Evolutionary conservation across 2,888 invertebrate species (phyloP).

Genomic region (Orchestes rusci): DNA sequence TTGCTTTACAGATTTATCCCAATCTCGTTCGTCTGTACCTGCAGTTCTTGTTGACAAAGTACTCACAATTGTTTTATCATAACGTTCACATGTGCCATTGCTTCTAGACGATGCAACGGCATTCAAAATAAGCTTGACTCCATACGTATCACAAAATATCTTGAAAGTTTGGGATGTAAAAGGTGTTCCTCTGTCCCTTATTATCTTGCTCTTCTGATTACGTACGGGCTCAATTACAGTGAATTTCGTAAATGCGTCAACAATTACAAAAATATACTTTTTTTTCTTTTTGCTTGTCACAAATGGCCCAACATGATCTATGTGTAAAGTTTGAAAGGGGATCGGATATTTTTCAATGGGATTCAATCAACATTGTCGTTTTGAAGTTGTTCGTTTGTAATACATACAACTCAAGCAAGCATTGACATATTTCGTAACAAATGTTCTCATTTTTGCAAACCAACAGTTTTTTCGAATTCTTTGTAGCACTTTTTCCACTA

Average conservation of each 20-base stretch:
- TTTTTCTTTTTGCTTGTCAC: conserved; percentile 12
- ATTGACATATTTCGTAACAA: not conserved
- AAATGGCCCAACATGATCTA: conserved; percentile 16
- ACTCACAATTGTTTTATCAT: conserved; percentile 9
- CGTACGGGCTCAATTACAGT: conserved; percentile 9
- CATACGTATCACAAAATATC: conserved; percentile 10
- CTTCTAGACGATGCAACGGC: conserved; percentile 4
- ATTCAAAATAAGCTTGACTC: conserved; percentile 20
- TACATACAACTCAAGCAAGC: conserved; percentile 10
- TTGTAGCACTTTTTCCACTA: not conserved
- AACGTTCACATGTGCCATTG: conserved; percentile 21
- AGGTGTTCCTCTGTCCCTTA: conserved; percentile 20
- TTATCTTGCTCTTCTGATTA: conserved; percentile 2
- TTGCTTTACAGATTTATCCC: conserved; percentile 29
- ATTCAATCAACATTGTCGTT: conserved; percentile 9
- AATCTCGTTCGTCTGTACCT: conserved; percentile 19
- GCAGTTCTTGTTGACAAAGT: conserved; percentile 1
- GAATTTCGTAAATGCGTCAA: conserved; percentile 18
- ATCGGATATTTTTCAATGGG: conserved; percentile 14
- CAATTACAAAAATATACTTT: conserved; percentile 15
- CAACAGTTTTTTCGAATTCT: conserved; percentile 7
- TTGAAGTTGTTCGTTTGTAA: conserved; percentile 9
- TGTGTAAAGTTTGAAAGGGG: conserved; percentile 14
- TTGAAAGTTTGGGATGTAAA: too few relatives aligned
- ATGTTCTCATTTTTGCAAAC: conserved; percentile 4